Evolutionary conservation across 2,888 invertebrate species (phyloP).

Genomic region (Drosophila affinis): DNA sequence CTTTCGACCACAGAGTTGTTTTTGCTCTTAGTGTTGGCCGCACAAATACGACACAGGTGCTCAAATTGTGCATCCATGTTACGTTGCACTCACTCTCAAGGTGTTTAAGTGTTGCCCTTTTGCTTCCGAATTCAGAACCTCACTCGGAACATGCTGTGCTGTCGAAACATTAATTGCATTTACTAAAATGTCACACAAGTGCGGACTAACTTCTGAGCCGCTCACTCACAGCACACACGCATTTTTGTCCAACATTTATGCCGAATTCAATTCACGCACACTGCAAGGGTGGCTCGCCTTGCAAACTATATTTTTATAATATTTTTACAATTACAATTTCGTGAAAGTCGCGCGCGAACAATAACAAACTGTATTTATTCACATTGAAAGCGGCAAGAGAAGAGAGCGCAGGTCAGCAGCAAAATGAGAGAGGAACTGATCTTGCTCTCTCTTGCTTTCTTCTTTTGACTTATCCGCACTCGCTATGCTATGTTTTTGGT

Average conservation of each 20-base stretch:
- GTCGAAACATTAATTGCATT: slow-evolving; percentile 3
- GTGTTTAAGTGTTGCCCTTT: neutral
- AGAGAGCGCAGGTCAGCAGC: slow-evolving; percentile 36
- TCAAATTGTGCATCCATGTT: slow-evolving; percentile 79
- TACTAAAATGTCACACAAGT: slow-evolving; percentile 27
- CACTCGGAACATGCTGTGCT: too few species aligned
- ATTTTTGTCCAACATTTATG: too few species aligned
- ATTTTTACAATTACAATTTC: slow-evolving; percentile 60
- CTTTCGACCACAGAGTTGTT: slow-evolving; percentile 78
- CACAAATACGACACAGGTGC: slow-evolving; percentile 80
- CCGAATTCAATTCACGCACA: slow-evolving; percentile 17
- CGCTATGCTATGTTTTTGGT: slow-evolving; percentile 38
- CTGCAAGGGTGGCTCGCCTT: slow-evolving; percentile 55
- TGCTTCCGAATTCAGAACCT: too few species aligned
- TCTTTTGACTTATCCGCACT: slow-evolving; percentile 38
- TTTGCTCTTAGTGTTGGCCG: slow-evolving; percentile 79
- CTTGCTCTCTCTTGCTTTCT: slow-evolving; percentile 39
- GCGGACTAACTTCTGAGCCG: neutral
- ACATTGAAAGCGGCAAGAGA: slow-evolving; percentile 32
- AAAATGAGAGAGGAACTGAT: slow-evolving; percentile 31
- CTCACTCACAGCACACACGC: neutral
- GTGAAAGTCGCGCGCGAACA: slow-evolving; percentile 67
- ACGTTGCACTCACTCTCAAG: neutral
- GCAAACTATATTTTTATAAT: slow-evolving; percentile 56
- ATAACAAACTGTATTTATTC: slow-evolving; percentile 51